phyloP scores from a whole-genome alignment of 2,113 vertebrate genomes.

The Laticauda laticaudata region DNA sequence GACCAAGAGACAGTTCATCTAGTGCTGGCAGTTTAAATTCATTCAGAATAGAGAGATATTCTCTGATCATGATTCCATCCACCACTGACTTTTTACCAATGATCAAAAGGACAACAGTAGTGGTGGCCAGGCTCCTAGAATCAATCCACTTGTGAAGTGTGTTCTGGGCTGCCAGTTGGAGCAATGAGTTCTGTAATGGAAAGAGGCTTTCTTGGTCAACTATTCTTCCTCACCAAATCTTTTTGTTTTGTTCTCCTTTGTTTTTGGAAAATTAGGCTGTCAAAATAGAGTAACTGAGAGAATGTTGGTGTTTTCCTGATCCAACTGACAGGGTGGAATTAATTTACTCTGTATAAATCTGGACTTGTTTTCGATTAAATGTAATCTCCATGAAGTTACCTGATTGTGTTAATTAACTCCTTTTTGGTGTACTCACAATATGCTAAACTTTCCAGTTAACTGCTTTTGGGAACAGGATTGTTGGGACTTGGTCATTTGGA shows the following conservation, averaged over 20 bases:
- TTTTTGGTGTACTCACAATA: neutral
- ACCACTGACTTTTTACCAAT: neutral
- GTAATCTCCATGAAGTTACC: neutral
- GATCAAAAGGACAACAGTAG: neutral
- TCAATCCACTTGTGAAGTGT: neutral
- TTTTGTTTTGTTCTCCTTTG: neutral
- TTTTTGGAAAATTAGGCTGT: neutral
- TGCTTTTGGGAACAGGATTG: neutral
- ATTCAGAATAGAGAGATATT: neutral
- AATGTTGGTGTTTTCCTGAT: neutral
- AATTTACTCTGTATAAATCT: neutral
- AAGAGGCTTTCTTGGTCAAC: neutral
- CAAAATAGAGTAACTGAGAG: neutral
- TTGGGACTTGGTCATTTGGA: neutral
- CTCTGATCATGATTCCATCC: neutral
- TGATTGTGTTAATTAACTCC: neutral
- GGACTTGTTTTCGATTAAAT: neutral
- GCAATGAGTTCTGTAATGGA: neutral
- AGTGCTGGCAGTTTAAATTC: neutral
- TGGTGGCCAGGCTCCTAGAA: neutral
- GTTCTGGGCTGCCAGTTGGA: neutral
- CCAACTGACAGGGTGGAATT: neutral
- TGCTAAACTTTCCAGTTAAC: neutral
- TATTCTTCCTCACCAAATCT: neutral
- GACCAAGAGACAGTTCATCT: neutral